Percentiles rank a stretch among this genome's conserved stretches.
These are phyloP conservation scores for Malthinus flaveolus DNA, from an alignment of 2,888 invertebrate genomes.

Conservation along the genomic window DNA sequence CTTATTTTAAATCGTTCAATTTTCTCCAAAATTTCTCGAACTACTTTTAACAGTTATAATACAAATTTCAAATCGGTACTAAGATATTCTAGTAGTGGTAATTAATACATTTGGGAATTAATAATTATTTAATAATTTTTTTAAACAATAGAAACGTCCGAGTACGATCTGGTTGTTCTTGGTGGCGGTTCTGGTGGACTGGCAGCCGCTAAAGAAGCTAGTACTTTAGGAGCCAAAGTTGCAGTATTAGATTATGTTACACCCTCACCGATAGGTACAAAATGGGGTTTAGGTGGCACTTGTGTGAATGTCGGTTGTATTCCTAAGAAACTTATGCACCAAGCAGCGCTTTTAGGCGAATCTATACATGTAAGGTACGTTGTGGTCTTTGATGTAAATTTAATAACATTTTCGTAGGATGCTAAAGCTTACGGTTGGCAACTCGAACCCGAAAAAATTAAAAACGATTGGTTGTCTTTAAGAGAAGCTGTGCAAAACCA, in stretches of 20 bases:
- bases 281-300: slow-evolving; percentile 96
- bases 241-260: slow-evolving; percentile 85
- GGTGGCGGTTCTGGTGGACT: slow-evolving; percentile 97
- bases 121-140: neutral
- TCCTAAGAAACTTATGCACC: slow-evolving; percentile 98
- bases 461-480: slow-evolving; percentile 74
- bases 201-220: slow-evolving; percentile 91
- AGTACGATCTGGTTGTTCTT: slow-evolving; percentile 92
- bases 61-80: no score
- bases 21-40: no score
- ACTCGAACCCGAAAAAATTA: slow-evolving; percentile 63
- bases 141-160: slow-evolving; percentile 59
- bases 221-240: slow-evolving; percentile 77
- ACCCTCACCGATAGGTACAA: slow-evolving; percentile 83
- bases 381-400: neutral
- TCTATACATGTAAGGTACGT: slow-evolving; percentile 70
- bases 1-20: no score
- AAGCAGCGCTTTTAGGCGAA: slow-evolving; percentile 87
- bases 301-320: slow-evolving; percentile 98
- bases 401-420: slow-evolving; percentile 62
- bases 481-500: slow-evolving; percentile 83
- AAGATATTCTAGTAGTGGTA: no score
- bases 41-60: no score
- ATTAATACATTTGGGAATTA: no score
- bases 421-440: slow-evolving; percentile 82